Percentiles rank a stretch among this genome's conserved stretches.
Evolutionary conservation across 2,797 vertebrate species (phyloP).

Genomic region (Sebastes variabilis): DNA sequence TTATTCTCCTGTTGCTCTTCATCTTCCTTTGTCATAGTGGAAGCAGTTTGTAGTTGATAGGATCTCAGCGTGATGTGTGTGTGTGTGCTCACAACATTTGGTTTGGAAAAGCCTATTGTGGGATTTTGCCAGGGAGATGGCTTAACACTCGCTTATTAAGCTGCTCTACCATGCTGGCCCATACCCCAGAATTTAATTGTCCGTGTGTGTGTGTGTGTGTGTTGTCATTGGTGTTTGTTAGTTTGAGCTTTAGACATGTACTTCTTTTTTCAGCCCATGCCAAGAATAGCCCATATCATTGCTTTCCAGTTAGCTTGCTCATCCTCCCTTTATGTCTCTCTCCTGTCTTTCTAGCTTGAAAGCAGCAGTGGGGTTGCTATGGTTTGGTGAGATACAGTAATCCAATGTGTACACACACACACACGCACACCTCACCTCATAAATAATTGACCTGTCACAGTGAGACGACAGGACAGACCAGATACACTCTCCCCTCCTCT

Average conservation of each 20-base stretch:
- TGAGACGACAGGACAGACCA: conserved; percentile 59
- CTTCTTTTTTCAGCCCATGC: not conserved
- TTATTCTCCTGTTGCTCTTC: conserved; percentile 6
- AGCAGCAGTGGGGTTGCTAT: conserved; percentile 43
- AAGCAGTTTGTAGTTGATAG: conserved; percentile 36
- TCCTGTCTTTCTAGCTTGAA: conserved; percentile 22
- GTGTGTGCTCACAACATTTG: conserved; percentile 25
- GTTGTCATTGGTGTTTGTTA: conserved; percentile 18
- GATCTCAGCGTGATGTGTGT: conserved; percentile 9
- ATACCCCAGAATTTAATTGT: conserved; percentile 44
- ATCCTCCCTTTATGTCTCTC: conserved; percentile 7
- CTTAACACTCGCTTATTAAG: conserved; percentile 58
- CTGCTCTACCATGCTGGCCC: conserved; percentile 36
- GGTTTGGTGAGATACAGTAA: conserved; percentile 56
- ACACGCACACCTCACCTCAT: conserved; percentile 43
- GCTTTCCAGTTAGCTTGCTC: conserved; percentile 22
- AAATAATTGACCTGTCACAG: conserved; percentile 72
- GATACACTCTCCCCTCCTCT: conserved; percentile 47
- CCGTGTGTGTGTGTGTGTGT: conserved; percentile 5
- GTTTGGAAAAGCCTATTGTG: conserved; percentile 47
- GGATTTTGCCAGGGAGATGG: conserved; percentile 57
- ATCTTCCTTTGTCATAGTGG: conserved; percentile 28
- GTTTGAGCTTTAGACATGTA: conserved; percentile 20
- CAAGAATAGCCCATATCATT: conserved; percentile 48
- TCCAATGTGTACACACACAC: conserved; percentile 38